Conservation (phyloP, 2,113 vertebrate genomes). For the Xyrauchen texanus region DNA sequence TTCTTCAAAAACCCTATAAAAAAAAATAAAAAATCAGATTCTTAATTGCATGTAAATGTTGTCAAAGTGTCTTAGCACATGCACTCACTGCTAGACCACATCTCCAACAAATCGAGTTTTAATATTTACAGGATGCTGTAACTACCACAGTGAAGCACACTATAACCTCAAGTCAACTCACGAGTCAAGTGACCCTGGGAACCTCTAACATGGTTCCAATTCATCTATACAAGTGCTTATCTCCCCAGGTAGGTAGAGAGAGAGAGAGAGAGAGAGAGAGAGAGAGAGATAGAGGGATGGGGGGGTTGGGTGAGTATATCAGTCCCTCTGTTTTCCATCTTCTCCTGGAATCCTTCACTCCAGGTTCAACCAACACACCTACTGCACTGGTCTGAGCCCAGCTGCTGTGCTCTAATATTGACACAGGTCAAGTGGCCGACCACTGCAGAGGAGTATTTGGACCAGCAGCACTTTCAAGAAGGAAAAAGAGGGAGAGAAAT, state of each 20-base stretch:
- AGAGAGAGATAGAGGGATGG: background rate
- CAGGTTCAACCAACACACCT: slow-evolving; percentile 23
- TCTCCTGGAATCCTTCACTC: background rate
- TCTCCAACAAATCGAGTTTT: background rate
- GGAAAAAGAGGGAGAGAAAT: slow-evolving; percentile 19
- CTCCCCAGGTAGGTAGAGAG: background rate
- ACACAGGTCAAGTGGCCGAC: slow-evolving; percentile 23
- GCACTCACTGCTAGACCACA: background rate
- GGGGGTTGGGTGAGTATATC: slow-evolving; percentile 25
- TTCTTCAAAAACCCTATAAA: too few species aligned
- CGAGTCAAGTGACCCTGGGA: slow-evolving; percentile 2
- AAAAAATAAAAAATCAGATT: too few species aligned
- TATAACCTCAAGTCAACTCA: background rate
- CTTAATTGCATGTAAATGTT: too few species aligned
- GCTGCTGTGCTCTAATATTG: slow-evolving; percentile 20
- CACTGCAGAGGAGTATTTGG: slow-evolving; percentile 19
- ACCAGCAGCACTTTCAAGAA: background rate
- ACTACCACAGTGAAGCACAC: slow-evolving; percentile 14
- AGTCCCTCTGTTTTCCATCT: background rate
- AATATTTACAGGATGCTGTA: background rate
- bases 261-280: background rate
- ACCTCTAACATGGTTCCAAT: slow-evolving; percentile 10
- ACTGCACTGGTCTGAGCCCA: slow-evolving; percentile 36
- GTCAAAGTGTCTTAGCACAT: background rate
- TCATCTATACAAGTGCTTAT: slow-evolving; percentile 15